phyloP scores from a whole-genome alignment of 2,113 vertebrate species.

The Trochalopteron elliotii region DNA sequence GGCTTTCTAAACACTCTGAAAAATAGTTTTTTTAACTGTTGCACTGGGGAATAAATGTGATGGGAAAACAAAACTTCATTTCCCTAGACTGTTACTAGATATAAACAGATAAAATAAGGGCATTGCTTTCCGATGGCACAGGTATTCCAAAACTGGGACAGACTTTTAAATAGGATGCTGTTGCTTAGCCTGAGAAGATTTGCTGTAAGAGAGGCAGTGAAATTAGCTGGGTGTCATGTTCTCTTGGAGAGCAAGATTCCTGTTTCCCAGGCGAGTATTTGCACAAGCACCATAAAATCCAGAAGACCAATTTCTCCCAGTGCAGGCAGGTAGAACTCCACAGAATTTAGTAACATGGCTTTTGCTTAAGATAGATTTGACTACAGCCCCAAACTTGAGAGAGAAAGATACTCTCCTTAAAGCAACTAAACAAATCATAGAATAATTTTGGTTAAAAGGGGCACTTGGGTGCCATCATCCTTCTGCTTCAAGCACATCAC shows the following conservation, averaged over 20 bases:
- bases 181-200: background rate
- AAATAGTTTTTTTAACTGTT: conserved; percentile 1
- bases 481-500: background rate
- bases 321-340: background rate
- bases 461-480: background rate
- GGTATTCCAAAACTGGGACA: background rate
- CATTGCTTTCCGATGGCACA: background rate
- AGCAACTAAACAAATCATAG: background rate
- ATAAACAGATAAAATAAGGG: conserved; percentile 7
- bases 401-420: background rate
- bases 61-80: conserved; percentile 27
- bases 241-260: background rate
- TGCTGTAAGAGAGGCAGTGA: background rate
- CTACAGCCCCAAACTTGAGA: background rate
- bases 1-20: conserved; percentile 7
- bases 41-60: conserved; percentile 10
- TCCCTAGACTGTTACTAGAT: background rate
- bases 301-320: background rate
- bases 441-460: background rate
- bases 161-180: conserved; percentile 30
- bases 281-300: background rate
- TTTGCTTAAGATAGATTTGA: background rate
- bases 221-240: background rate
- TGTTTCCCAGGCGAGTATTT: background rate
- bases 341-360: background rate